Percentiles rank a stretch among this genome's conserved stretches.
Conservation (phyloP, 2,797 vertebrate genomes). For the Neomorphus geoffroyi region DNA sequence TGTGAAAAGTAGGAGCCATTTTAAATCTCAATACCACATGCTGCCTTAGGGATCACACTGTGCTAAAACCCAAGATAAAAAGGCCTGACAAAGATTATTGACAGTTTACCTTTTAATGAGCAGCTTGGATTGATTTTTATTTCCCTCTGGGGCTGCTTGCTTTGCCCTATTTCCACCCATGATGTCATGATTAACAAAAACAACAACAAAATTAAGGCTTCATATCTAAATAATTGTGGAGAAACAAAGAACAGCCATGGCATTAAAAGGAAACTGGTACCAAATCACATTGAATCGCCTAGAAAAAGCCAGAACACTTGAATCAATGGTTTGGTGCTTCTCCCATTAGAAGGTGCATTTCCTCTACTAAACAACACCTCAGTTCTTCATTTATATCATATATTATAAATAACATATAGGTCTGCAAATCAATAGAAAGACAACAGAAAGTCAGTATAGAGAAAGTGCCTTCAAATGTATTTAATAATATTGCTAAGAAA, state of each 20-base stretch:
- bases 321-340: neutral
- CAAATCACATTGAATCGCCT: neutral
- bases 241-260: conserved; percentile 37
- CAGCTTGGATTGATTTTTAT: conserved; percentile 81
- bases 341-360: neutral
- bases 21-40: conserved; percentile 74
- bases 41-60: conserved; percentile 78
- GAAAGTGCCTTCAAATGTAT: neutral
- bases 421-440: neutral
- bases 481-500: neutral
- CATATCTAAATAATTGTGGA: conserved; percentile 63
- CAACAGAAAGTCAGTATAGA: neutral
- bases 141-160: conserved; percentile 73
- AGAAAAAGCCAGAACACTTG: neutral
- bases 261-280: neutral
- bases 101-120: conserved; percentile 85
- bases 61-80: conserved; percentile 83
- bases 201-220: conserved; percentile 63
- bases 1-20: conserved; percentile 69
- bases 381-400: fast-evolving
- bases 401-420: fast-evolving
- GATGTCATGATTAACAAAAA: conserved; percentile 71
- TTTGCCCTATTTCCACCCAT: conserved; percentile 73
- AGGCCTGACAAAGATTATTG: conserved; percentile 84
- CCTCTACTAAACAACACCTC: neutral